Conservation (phyloP, 2,797 vertebrate species). For the Phyllotis vaccarum region DNA sequence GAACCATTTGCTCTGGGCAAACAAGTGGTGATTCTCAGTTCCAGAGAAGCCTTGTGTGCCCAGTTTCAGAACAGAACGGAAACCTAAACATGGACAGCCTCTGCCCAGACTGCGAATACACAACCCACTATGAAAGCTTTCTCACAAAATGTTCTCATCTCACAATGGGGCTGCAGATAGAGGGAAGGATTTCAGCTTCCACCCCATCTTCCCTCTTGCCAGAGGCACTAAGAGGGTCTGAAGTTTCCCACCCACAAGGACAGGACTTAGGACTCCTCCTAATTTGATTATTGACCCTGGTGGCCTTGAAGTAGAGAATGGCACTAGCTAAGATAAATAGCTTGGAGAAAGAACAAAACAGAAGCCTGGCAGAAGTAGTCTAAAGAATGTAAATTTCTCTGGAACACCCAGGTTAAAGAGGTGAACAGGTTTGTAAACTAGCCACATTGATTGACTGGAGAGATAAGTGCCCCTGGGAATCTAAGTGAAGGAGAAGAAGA, state of each 20-base stretch:
- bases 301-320: slow-evolving; percentile 77
- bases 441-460: slow-evolving; percentile 66
- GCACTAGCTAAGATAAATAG: slow-evolving; percentile 74
- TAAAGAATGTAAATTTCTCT: slow-evolving; percentile 65
- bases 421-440: slow-evolving; percentile 38
- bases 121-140: neutral
- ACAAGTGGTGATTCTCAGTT: neutral
- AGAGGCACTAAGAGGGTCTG: neutral
- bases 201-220: neutral
- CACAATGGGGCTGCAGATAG: neutral
- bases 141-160: neutral
- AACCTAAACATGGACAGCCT: neutral
- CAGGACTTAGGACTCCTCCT: slow-evolving; percentile 30
- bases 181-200: neutral
- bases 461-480: slow-evolving; percentile 79
- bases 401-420: slow-evolving; percentile 38
- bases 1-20: slow-evolving; percentile 23
- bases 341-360: slow-evolving; percentile 66
- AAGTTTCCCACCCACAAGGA: slow-evolving; percentile 73
- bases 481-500: slow-evolving; percentile 65
- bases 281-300: slow-evolving; percentile 77
- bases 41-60: neutral
- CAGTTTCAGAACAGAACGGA: neutral
- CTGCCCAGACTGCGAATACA: neutral
- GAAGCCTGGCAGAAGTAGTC: slow-evolving; percentile 62